Conservation (phyloP, 2,113 vertebrate species). For the Salminus brasiliensis region DNA sequence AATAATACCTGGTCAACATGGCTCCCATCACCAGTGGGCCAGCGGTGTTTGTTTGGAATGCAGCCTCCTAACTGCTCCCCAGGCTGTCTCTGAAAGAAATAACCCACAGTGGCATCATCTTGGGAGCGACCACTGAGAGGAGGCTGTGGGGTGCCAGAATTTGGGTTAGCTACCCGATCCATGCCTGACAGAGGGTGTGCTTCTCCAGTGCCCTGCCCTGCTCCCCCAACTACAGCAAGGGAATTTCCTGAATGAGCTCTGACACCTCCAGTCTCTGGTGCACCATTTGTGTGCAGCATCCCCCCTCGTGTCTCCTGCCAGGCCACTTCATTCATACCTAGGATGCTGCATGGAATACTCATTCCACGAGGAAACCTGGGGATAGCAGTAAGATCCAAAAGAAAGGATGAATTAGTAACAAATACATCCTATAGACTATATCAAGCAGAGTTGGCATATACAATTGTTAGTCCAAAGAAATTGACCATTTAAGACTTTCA, state of each 20-base stretch:
- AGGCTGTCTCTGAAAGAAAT: conserved; percentile 78
- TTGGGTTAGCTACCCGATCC: conserved; percentile 65
- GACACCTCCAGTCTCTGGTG: conserved; percentile 69
- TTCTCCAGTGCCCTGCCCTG: conserved; percentile 63
- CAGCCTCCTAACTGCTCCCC: conserved; percentile 74
- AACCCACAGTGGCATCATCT: conserved; percentile 72
- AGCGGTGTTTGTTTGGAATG: conserved; percentile 69
- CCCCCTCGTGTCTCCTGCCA: conserved; percentile 80
- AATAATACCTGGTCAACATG: conserved; percentile 63
- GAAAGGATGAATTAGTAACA: neutral
- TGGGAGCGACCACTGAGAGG: conserved; percentile 71
- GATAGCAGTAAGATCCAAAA: neutral
- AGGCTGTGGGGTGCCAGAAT: conserved; percentile 66
- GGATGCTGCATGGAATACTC: conserved; percentile 81
- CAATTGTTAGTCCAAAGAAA: too few species aligned
- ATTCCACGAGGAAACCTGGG: conserved; percentile 75
- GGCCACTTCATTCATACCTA: conserved; percentile 82
- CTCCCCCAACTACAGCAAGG: conserved; percentile 63
- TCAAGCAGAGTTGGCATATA: neutral
- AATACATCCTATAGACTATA: neutral
- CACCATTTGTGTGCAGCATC: conserved; percentile 74
- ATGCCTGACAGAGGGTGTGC: conserved; percentile 67
- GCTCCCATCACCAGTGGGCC: conserved; percentile 73
- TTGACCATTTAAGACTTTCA: too few species aligned
- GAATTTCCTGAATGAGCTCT: conserved; percentile 64